Evolutionary conservation across 1,140 invertebrate genomes (phyloP).

Genomic region (Dolichoris vasculosae): DNA sequence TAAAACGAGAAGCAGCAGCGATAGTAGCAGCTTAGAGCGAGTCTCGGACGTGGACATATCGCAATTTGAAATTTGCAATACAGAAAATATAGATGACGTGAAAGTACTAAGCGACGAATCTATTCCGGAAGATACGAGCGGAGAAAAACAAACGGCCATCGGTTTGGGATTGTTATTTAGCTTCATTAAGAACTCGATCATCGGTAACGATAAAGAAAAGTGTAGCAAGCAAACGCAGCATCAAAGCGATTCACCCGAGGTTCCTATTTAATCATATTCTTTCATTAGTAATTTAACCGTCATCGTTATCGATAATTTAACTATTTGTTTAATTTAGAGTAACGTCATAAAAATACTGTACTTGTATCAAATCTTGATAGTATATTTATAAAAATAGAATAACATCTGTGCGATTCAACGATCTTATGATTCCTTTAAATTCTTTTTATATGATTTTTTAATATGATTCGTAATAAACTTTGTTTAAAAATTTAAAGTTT

Average conservation of each 20-base stretch:
- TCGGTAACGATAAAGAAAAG: conserved; percentile 44
- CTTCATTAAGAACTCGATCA: conserved; percentile 55
- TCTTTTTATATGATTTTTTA: too few relatives aligned
- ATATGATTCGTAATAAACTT: too few relatives aligned
- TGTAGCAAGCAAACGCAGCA: background rate
- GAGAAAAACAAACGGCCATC: background rate
- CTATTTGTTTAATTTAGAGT: too few relatives aligned
- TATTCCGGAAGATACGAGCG: background rate
- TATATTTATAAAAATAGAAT: too few relatives aligned
- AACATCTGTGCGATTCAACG: too few relatives aligned
- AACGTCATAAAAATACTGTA: too few relatives aligned
- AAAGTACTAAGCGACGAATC: background rate
- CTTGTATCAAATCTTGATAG: too few relatives aligned
- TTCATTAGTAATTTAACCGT: too few relatives aligned
- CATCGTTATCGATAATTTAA: too few relatives aligned
- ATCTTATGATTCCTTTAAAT: too few relatives aligned
- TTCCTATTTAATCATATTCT: background rate
- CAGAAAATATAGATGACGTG: background rate
- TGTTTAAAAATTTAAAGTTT: too few relatives aligned
- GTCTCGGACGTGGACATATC: conserved; percentile 45
- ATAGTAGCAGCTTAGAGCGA: conserved; percentile 35
- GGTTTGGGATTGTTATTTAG: conserved; percentile 52
- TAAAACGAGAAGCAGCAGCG: conserved; percentile 21
- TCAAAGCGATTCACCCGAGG: background rate
- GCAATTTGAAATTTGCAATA: conserved; percentile 40